These are phyloP conservation scores for Leucoraja erinaceus DNA, from an alignment of 2,113 vertebrate species.

Conservation along the genomic window DNA sequence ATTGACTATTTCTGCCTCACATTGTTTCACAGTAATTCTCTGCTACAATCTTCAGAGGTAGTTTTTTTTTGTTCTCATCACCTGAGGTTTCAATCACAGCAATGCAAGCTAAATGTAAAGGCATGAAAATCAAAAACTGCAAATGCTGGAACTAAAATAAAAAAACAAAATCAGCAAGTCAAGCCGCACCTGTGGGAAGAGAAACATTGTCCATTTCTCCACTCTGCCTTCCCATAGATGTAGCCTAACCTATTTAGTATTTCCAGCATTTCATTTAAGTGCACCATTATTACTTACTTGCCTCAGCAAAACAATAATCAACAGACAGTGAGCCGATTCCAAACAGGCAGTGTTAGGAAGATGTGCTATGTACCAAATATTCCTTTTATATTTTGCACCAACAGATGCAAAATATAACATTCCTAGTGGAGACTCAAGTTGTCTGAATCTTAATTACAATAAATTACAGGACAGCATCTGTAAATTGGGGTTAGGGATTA, in stretches of 20 bases:
- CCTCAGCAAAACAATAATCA: conserved; percentile 15
- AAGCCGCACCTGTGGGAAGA: no score
- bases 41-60: conserved; percentile 86
- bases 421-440: background rate
- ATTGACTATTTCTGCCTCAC: conserved; percentile 70
- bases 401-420: background rate
- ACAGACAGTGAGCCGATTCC: conserved; percentile 2
- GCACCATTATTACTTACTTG: background rate
- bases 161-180: no score
- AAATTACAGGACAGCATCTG: background rate
- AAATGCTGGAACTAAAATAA: no score
- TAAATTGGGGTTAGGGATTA: background rate
- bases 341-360: conserved; percentile 21
- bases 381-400: background rate
- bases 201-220: no score
- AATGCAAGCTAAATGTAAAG: conserved; percentile 53
- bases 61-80: conserved; percentile 72
- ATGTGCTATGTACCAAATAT: conserved; percentile 9
- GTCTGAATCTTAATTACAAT: background rate
- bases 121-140: no score
- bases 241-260: no score
- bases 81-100: conserved; percentile 81
- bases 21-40: conserved; percentile 81
- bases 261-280: no score
- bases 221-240: no score